Base-by-base conservation (phyloP, 2,888 invertebrate species). In the Galerucella calmariensis region DNA sequence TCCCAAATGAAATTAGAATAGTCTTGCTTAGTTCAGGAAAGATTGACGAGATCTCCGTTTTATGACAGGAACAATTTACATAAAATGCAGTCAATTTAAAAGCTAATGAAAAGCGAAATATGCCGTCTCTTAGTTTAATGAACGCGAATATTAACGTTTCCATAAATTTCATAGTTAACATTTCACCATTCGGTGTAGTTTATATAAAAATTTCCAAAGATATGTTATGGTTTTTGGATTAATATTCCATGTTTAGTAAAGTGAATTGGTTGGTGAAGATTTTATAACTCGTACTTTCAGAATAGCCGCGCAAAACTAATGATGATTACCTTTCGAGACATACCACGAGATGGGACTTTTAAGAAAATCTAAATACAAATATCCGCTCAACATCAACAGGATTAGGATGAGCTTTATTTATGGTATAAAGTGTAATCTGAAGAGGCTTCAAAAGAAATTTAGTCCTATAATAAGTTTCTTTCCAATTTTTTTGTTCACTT, bases 81-180 rank as follows among this genome's bases (percentile, higher is more conserved):
- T 73, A 73, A 75, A 75, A 75, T 67, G 73, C 71, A 77, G 71
- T 69, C 70, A 73, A 75, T 75, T 73, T 77, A 75, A 73, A 73
- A 77, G 75, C 75, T 73, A 75, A 75, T 75, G 69, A 74, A 74
- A 75, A 71, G 46, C 71, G 53, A 75, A 75, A 68, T 73, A 71
- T 62, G 67, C 63, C 58, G 71, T 46, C 68, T 71, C 58, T 46
- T 68, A 59, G 46, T 70, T 73, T 69, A 75, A 75, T 61, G 73
- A 46, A 61, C 24, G 11, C 12, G 61, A 61, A n/a, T 35, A 61
- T 61, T 61, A 61, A 27, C 27, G 0, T 61, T 61, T 61, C 61
- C n/a, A n/a, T 8, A n/a, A n/a, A n/a, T 61, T 61, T 61, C 1
- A 61, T 11, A 20, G 27, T 61, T 27, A 14, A 61, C 27, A 27